Conservation (phyloP, 1,140 invertebrate species). For the Ditylenchus dipsaci region DNA sequence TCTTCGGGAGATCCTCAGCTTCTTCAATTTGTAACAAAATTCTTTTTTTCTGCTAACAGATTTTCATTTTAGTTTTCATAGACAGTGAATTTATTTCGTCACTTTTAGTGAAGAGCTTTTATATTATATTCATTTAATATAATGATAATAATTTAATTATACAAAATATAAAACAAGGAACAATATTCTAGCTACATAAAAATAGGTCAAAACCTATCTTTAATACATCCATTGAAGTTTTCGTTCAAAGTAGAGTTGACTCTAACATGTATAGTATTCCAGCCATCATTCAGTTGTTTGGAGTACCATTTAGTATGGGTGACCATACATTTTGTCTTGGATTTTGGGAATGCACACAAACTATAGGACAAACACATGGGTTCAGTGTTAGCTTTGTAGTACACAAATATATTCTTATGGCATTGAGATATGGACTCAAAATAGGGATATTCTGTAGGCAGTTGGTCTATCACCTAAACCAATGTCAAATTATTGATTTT, state of each 20-base stretch:
- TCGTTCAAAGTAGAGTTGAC: constrained; percentile 7
- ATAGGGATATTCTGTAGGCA: constrained; percentile 8
- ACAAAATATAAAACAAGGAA: too few relatives aligned
- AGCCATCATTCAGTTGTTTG: background rate
- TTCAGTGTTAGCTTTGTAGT: constrained; percentile 11
- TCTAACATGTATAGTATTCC: constrained; percentile 3
- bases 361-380: constrained; percentile 18
- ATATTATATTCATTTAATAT: too few relatives aligned
- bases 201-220: background rate
- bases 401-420: constrained; percentile 18
- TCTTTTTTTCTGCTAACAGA: too few relatives aligned
- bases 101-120: too few relatives aligned
- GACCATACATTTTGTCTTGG: background rate
- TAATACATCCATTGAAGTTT: background rate
- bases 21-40: too few relatives aligned
- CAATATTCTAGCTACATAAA: too few relatives aligned
- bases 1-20: too few relatives aligned
- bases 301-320: constrained; percentile 7
- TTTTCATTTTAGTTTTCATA: too few relatives aligned
- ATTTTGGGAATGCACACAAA: constrained; percentile 14
- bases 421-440: constrained; percentile 12
- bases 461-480: background rate
- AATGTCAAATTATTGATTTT: background rate
- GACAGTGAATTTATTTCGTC: too few relatives aligned
- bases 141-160: too few relatives aligned